A percentile compares a stretch with the other conserved stretches of the same genome.
Conservation (phyloP, 2,797 vertebrate species). For the Mus caroli region DNA sequence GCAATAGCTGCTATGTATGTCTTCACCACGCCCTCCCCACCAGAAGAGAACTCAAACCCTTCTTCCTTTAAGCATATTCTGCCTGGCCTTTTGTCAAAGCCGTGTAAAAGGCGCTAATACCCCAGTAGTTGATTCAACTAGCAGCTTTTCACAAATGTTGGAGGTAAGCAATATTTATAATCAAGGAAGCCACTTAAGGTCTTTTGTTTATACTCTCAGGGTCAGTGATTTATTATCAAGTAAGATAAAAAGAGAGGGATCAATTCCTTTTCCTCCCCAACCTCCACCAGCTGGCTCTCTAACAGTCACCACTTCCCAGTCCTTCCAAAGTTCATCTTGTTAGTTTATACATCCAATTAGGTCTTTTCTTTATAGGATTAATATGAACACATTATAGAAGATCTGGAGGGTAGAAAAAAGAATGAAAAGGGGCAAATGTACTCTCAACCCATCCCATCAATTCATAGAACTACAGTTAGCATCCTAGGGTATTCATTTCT, state of each 20-base stretch:
- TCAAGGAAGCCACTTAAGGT: not conserved
- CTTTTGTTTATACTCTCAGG: not conserved
- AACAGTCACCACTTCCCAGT: not conserved
- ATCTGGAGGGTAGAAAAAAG: not conserved
- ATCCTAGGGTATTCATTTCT: not conserved
- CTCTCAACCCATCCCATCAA: not conserved
- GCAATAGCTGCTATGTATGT: not conserved
- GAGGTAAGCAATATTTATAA: slow-evolving; percentile 40
- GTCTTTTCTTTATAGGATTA: slow-evolving; percentile 13
- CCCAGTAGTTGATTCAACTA: not conserved
- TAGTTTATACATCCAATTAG: not conserved
- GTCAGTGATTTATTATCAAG: slow-evolving; percentile 25
- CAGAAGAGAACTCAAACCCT: no score
- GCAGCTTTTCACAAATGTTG: slow-evolving; percentile 29
- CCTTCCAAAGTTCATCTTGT: slow-evolving; percentile 20
- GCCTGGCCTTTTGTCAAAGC: not conserved
- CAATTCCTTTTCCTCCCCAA: not conserved
- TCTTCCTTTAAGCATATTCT: not conserved
- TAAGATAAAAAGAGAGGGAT: slow-evolving; percentile 16
- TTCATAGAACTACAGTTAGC: not conserved
- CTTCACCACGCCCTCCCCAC: not conserved
- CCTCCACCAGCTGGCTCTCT: not conserved
- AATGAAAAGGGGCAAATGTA: not conserved
- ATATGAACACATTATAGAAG: slow-evolving; percentile 24
- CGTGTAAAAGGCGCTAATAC: not conserved